Percentiles rank a stretch among this genome's conserved stretches.
Evolutionary conservation across 1,140 invertebrate species (phyloP).

Genomic region (Arion vulgaris): DNA sequence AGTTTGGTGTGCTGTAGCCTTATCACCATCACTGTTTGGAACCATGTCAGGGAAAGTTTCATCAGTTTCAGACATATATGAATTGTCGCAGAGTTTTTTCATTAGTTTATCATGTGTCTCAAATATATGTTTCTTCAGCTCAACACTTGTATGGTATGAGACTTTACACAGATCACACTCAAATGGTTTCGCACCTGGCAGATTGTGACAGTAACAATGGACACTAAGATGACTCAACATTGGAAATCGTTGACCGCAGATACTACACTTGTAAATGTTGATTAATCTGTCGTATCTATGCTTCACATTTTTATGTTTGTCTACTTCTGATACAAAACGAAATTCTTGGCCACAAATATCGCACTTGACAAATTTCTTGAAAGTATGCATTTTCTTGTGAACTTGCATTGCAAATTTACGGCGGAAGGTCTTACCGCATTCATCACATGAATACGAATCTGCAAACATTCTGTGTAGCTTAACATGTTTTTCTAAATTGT

Average conservation of each 20-base stretch:
- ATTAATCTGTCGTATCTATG: conserved; percentile 41
- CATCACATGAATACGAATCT: conserved; percentile 40
- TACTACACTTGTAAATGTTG: conserved; percentile 39
- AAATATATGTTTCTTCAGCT: conserved; percentile 44
- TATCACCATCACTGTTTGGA: background rate
- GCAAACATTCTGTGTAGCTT: conserved; percentile 30
- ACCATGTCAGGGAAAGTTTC: background rate
- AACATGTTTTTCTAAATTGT: conserved; percentile 35
- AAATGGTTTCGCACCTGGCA: conserved; percentile 39
- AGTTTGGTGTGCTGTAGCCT: background rate
- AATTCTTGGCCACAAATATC: conserved; percentile 48
- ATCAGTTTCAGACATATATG: background rate
- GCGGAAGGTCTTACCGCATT: conserved; percentile 43
- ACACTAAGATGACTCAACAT: conserved; percentile 41
- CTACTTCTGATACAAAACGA: conserved; percentile 45
- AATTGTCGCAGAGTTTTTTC: background rate
- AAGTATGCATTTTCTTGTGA: conserved; percentile 44
- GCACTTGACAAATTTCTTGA: conserved; percentile 44
- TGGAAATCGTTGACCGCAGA: conserved; percentile 41
- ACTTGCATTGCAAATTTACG: conserved; percentile 42
- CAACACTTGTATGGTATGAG: conserved; percentile 29
- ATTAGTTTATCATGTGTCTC: conserved; percentile 37
- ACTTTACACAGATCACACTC: conserved; percentile 38
- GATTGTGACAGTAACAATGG: conserved; percentile 40
- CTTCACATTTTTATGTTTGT: conserved; percentile 43